Base-by-base conservation (phyloP, 2,113 vertebrate genomes). In the Otocyon megalotis region DNA sequence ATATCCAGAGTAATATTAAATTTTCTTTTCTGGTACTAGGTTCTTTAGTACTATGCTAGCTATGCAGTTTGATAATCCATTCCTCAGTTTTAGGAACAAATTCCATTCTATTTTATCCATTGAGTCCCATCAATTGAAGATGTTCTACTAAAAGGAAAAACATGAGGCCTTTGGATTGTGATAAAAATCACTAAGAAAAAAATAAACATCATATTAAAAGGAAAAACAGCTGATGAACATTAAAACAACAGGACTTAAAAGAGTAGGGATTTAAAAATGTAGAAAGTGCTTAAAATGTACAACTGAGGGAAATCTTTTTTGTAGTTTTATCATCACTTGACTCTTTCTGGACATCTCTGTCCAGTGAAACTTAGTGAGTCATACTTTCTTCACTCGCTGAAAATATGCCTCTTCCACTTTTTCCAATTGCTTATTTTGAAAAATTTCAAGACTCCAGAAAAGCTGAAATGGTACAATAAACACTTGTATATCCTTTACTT, bases 181-280 rank as follows among this genome's bases (percentile, higher is more conserved):
- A 87, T 53, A 89, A 96, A 92, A 93, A 69, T 77, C 48, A 87
- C 26, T 30, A 79, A 69, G 30, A 81, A 69, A 63, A 63, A 65
- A 90, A 37, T 48, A 83, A 28, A n/a, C 5, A 77, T 35, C 17
- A 77, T 58, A 79, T 74, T 84, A 80, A 93, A 93, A 65, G 81
- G 28, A 88, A 86, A 95, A 93, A 79, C 35, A 93, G 67, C 2
- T 81, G 30, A 69, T 69, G 90, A 88, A 88, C 28, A 90, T 54
- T 93, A 83, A 82, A 88, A 95, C 30, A 72, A 74, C 15, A 77
- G 30, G 10, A 74, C 53, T 92, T 83, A 81, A 93, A 96, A 83
- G 54, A 89, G 35, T 26, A 89, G 43, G 92, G 71, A 95, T 56
- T 93, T 69, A 81, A 87, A 90, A 81, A 19, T 71, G 22, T 4